Evolutionary conservation across 2,113 vertebrate species (phyloP).

Genomic region (Anthoscopus minutus): DNA sequence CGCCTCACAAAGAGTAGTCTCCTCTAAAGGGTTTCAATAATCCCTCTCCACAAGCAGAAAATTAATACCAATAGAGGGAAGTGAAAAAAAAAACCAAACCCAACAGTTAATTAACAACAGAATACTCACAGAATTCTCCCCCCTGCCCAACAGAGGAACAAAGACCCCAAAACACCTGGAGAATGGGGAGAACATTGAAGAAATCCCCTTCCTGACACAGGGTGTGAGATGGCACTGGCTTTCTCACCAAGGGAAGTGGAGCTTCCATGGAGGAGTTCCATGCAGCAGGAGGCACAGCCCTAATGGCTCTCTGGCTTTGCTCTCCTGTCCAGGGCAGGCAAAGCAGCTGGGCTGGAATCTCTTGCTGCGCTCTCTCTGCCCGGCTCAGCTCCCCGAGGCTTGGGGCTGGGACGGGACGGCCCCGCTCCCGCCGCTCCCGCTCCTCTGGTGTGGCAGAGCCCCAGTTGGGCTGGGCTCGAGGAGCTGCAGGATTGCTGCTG

Average conservation of each 20-base stretch:
- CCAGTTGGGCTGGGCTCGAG: neutral
- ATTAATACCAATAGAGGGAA: neutral
- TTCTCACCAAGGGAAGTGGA: neutral
- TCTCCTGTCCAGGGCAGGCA: neutral
- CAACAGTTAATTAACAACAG: neutral
- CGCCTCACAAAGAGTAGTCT: neutral
- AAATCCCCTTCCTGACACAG: neutral
- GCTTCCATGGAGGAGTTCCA: neutral
- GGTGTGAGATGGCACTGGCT: neutral
- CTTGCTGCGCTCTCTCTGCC: neutral
- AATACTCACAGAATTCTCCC: neutral
- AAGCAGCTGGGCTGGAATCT: neutral
- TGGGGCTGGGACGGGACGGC: neutral
- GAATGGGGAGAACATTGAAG: neutral
- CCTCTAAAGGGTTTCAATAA: neutral
- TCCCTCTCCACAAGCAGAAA: neutral
- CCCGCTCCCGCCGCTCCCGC: accelerated
- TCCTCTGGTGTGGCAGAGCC: neutral
- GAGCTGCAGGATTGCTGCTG: neutral
- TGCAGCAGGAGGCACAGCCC: neutral
- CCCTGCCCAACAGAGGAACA: neutral
- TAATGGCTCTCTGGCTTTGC: neutral
- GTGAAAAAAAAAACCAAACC: neutral
- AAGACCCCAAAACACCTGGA: neutral
- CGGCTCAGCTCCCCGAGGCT: neutral